phyloP scores from a whole-genome alignment of 2,888 invertebrate genomes.

The Incurvaria masculella region DNA sequence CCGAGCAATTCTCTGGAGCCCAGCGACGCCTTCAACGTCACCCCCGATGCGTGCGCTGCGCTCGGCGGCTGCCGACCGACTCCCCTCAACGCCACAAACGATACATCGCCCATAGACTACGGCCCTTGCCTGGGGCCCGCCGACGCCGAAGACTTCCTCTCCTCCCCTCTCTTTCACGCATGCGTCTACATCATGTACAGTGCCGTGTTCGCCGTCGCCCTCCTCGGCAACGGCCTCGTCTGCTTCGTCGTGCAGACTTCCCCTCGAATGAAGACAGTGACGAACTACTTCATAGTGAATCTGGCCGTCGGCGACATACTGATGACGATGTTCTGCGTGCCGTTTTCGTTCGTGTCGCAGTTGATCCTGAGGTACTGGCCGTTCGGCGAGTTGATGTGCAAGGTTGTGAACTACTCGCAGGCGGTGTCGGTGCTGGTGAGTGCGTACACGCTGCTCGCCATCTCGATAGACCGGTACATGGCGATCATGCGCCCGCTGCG shows the following conservation, averaged over 20 bases:
- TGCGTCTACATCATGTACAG: constrained; percentile 69
- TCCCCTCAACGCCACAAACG: background rate
- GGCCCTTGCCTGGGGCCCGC: constrained; percentile 3
- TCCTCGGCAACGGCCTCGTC: constrained; percentile 74
- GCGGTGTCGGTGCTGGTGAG: constrained; percentile 79
- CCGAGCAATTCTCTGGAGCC: background rate
- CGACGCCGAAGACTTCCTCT: constrained; percentile 29
- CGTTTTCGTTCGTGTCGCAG: constrained; percentile 82
- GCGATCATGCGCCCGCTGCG: constrained; percentile 87
- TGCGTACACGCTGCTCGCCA: constrained; percentile 87
- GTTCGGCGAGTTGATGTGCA: constrained; percentile 79
- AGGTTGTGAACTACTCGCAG: constrained; percentile 79
- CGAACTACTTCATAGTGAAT: constrained; percentile 89
- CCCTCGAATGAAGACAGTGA: constrained; percentile 86
- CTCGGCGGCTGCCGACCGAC: background rate
- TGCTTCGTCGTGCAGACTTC: constrained; percentile 83
- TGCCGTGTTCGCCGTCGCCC: constrained; percentile 66
- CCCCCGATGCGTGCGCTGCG: background rate
- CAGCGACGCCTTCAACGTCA: background rate
- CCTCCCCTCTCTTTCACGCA: constrained; percentile 56
- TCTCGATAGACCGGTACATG: constrained; percentile 86
- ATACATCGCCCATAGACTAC: background rate
- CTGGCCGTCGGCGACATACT: constrained; percentile 86
- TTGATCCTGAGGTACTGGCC: constrained; percentile 84
- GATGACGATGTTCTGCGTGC: constrained; percentile 88